These are phyloP conservation scores for Telmatherina bonti DNA, from an alignment of 2,797 vertebrate species.

Conservation along the genomic window DNA sequence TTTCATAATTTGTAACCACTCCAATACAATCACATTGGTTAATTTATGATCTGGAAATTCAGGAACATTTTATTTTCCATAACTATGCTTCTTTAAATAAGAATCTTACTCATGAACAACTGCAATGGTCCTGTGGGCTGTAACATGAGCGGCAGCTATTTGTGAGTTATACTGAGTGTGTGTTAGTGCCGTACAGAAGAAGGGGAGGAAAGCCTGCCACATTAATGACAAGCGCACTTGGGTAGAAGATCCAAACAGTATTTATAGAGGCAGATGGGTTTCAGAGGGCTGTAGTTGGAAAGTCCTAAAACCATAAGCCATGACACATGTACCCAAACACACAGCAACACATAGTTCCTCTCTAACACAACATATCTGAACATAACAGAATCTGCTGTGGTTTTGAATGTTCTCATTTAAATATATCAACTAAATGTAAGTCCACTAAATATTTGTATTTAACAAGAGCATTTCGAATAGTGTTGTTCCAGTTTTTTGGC, in stretches of 20 bases:
- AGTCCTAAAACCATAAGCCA: constrained; percentile 53
- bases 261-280: constrained; percentile 73
- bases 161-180: constrained; percentile 40
- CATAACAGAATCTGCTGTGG: not conserved
- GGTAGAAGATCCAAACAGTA: constrained; percentile 62
- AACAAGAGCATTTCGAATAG: too few species aligned
- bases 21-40: constrained; percentile 15
- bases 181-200: constrained; percentile 27
- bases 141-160: constrained; percentile 59
- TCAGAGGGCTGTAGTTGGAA: constrained; percentile 56
- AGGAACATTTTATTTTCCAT: constrained; percentile 33
- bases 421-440: too few species aligned
- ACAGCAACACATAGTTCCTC: constrained; percentile 1
- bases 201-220: constrained; percentile 51
- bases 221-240: constrained; percentile 73
- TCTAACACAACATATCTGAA: constrained; percentile 4
- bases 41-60: constrained; percentile 26
- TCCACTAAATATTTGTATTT: too few species aligned
- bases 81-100: constrained; percentile 53
- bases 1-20: not conserved
- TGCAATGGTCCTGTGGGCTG: not conserved
- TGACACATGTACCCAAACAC: constrained; percentile 21
- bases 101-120: constrained; percentile 24
- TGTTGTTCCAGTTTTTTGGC: too few species aligned
- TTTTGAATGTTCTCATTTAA: not conserved